Conservation (phyloP, 2,113 vertebrate genomes). For the Neogobius melanostomus region DNA sequence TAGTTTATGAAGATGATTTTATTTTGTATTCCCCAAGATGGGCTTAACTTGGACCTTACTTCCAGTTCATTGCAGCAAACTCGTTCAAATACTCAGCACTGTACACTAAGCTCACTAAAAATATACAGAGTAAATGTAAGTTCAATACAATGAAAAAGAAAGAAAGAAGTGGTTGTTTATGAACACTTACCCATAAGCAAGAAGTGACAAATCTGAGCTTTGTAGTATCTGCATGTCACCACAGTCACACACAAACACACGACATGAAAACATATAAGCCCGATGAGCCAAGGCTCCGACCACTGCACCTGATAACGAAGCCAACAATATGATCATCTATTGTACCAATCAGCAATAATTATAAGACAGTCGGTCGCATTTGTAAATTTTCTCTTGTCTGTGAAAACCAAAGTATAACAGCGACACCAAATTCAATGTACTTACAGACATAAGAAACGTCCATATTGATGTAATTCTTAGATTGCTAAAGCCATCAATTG, state of each 20-base stretch:
- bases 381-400: no score
- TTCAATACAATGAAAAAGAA: not conserved
- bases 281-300: conserved; percentile 91
- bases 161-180: not conserved
- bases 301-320: conserved; percentile 81
- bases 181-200: conserved; percentile 85
- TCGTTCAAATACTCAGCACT: conserved; percentile 93
- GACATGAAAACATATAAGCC: conserved; percentile 81
- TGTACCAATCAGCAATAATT: no score
- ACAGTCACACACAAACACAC: conserved; percentile 83
- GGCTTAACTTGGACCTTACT: conserved; percentile 64
- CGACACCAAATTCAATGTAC: conserved; percentile 15
- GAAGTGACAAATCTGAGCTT: conserved; percentile 87
- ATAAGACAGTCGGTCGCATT: no score
- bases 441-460: conserved; percentile 79
- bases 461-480: conserved; percentile 77
- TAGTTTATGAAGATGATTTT: not conserved
- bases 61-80: conserved; percentile 93
- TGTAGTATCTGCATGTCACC: conserved; percentile 80
- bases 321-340: not conserved
- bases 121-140: not conserved
- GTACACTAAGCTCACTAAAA: conserved; percentile 84
- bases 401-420: not conserved
- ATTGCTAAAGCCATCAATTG: conserved; percentile 76
- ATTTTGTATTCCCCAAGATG: not conserved